phyloP scores from a whole-genome alignment of 2,797 vertebrate genomes.

The Rhinogobio ventralis region DNA sequence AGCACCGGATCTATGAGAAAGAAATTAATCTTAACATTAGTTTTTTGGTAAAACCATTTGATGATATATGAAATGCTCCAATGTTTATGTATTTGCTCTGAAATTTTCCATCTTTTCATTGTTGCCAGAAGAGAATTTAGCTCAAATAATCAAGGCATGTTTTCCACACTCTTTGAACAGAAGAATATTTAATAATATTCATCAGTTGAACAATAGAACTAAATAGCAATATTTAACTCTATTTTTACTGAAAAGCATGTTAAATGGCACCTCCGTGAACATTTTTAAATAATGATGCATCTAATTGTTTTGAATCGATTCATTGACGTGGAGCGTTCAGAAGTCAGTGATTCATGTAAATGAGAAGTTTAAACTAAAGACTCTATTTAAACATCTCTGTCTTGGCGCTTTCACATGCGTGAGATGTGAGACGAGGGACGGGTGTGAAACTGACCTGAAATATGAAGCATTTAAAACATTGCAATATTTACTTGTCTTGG shows the following conservation, averaged over 20 bases:
- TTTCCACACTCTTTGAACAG: neutral
- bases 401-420: neutral
- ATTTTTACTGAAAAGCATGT: neutral
- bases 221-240: conserved; percentile 1
- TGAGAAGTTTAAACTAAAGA: neutral
- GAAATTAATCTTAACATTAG: too few species aligned
- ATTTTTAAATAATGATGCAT: neutral
- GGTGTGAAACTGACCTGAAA: neutral
- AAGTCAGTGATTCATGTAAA: neutral
- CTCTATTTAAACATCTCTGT: neutral
- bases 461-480: neutral
- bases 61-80: neutral
- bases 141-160: neutral
- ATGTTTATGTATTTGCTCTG: neutral
- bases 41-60: neutral
- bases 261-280: neutral
- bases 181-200: neutral
- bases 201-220: neutral
- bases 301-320: neutral
- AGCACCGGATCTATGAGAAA: neutral
- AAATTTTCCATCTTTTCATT: neutral
- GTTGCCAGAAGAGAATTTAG: neutral
- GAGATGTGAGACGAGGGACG: neutral
- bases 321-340: neutral
- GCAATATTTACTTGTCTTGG: neutral